A percentile compares a stretch with the other conserved stretches of the same genome.
phyloP scores from a whole-genome alignment of 2,797 vertebrate species.

The Octomys mimax region DNA sequence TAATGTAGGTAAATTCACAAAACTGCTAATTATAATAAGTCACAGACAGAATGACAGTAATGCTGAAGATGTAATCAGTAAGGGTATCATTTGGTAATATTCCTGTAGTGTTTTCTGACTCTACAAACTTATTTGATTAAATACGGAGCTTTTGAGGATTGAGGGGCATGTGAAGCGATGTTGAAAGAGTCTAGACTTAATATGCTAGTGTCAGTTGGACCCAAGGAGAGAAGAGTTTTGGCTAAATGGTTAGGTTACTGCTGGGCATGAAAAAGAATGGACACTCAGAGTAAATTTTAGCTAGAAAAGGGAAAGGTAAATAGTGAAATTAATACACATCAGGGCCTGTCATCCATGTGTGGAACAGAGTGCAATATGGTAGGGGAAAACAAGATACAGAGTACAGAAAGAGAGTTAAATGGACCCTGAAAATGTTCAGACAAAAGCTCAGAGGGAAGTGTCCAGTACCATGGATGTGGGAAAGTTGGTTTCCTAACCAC shows the following conservation, averaged over 20 bases:
- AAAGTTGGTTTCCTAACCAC: background rate
- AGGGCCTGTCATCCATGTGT: no score
- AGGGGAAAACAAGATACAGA: background rate
- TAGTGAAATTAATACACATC: background rate
- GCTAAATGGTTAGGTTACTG: no score
- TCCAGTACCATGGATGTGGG: background rate
- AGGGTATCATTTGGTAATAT: background rate
- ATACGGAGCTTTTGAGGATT: no score
- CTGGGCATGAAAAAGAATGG: no score
- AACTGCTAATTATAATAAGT: accelerated
- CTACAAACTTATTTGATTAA: background rate
- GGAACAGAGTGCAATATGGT: background rate
- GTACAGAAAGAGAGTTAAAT: no score
- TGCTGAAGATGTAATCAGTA: background rate
- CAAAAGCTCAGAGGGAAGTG: no score
- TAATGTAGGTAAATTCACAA: background rate
- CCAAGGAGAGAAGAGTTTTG: no score
- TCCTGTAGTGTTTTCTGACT: background rate
- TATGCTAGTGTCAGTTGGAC: no score
- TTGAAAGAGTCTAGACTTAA: no score
- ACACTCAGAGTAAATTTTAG: no score
- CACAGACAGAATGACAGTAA: background rate
- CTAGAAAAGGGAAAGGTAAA: background rate
- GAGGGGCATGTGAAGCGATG: no score
- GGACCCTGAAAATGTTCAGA: no score